Evolutionary conservation across 2,797 vertebrate species (phyloP).

Genomic region (Odontamblyopus lacepedii): DNA sequence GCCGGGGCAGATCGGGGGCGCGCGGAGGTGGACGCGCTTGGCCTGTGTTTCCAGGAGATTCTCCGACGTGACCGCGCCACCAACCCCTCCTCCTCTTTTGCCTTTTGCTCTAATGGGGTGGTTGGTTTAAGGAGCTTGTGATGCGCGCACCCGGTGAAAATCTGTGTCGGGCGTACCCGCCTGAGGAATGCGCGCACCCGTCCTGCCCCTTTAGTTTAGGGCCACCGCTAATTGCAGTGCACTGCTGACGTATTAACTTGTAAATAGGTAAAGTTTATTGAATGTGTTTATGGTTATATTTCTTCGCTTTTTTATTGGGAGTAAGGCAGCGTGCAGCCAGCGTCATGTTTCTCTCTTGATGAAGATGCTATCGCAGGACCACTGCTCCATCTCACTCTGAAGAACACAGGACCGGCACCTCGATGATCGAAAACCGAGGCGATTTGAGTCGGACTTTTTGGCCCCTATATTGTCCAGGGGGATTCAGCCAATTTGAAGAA

Average conservation of each 20-base stretch:
- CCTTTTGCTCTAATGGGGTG: conserved; percentile 2
- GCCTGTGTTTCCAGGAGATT: conserved; percentile 73
- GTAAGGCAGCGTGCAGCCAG: not conserved
- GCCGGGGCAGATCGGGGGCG: conserved; percentile 25
- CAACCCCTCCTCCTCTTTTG: not conserved
- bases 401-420: not conserved
- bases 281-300: not conserved
- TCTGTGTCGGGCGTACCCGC: conserved; percentile 51
- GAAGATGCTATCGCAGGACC: conserved; percentile 24
- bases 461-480: not conserved
- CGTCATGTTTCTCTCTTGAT: not conserved
- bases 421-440: not conserved
- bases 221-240: conserved; percentile 38
- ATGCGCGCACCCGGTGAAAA: conserved; percentile 44
- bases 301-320: not conserved
- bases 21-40: conserved; percentile 40
- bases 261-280: conserved; percentile 16
- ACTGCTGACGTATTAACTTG: conserved; percentile 26
- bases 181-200: conserved; percentile 66
- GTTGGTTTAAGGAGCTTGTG: not conserved
- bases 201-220: conserved; percentile 10
- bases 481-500: not conserved
- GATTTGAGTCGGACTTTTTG: not conserved
- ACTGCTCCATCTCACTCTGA: conserved; percentile 17
- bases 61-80: conserved; percentile 42